Conservation (phyloP, 2,113 vertebrate genomes). For the Cisticola juncidis region DNA sequence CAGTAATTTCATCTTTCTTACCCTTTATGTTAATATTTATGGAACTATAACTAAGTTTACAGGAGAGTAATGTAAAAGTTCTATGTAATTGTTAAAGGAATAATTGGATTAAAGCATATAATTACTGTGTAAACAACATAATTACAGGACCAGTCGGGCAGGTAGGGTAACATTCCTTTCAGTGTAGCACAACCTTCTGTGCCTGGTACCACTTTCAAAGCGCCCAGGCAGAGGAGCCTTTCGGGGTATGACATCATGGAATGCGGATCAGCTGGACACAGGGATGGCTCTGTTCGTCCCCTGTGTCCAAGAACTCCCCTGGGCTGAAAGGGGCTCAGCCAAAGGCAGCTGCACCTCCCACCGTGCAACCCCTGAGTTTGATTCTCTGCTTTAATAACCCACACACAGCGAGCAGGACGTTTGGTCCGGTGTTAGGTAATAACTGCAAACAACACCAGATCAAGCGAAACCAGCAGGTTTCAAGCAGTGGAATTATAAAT, state of each 20-base stretch:
- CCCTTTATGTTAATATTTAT: conserved; percentile 40
- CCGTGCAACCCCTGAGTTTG: not conserved
- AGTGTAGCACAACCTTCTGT: not conserved
- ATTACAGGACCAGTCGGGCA: conserved; percentile 59
- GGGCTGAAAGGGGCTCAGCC: not conserved
- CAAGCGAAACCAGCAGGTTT: not conserved
- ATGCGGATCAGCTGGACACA: not conserved
- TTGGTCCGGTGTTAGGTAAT: not conserved
- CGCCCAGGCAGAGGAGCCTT: not conserved
- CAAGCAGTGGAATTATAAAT: not conserved
- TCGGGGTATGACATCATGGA: conserved; percentile 25
- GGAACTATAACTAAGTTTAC: conserved; percentile 58
- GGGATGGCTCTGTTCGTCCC: not conserved
- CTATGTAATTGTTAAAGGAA: conserved; percentile 65
- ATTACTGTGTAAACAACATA: conserved; percentile 72
- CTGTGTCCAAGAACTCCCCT: not conserved
- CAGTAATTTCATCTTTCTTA: conserved; percentile 23
- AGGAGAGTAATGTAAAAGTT: conserved; percentile 49
- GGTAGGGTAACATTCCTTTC: conserved; percentile 54
- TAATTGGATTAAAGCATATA: conserved; percentile 71
- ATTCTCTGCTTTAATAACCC: not conserved
- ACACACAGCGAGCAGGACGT: not conserved
- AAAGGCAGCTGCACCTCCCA: not conserved
- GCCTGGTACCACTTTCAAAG: conserved; percentile 47
- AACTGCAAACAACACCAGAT: not conserved